Conservation (phyloP, 2,888 invertebrate genomes). For the Adineta ricciae region DNA sequence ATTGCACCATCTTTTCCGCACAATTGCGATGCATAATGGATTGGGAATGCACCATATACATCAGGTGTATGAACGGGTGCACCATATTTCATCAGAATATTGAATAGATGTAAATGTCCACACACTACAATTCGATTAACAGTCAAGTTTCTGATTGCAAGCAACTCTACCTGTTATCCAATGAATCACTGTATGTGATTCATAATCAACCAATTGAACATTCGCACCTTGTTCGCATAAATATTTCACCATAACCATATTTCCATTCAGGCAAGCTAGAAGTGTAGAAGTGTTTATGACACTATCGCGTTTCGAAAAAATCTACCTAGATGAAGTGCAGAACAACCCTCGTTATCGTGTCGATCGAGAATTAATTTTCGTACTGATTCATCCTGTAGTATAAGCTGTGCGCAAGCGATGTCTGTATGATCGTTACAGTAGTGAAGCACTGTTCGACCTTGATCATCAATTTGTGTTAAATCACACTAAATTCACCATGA, state of each 20-base stretch:
- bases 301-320: too few species aligned
- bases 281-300: too few species aligned
- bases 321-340: slow-evolving; percentile 84
- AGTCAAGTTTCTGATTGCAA: slow-evolving; percentile 37
- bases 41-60: slow-evolving; percentile 81
- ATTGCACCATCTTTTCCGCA: slow-evolving; percentile 54
- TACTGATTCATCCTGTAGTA: slow-evolving; percentile 68
- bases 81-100: slow-evolving; percentile 69
- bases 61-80: slow-evolving; percentile 79
- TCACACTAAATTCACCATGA: background rate
- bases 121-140: slow-evolving; percentile 63
- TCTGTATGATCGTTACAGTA: slow-evolving; percentile 68
- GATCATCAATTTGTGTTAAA: slow-evolving; percentile 36
- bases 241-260: slow-evolving; percentile 58
- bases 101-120: slow-evolving; percentile 76
- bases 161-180: slow-evolving; percentile 80
- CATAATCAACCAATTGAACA: slow-evolving; percentile 77
- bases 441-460: slow-evolving; percentile 66
- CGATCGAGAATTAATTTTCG: slow-evolving; percentile 57
- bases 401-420: slow-evolving; percentile 61
- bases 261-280: slow-evolving; percentile 40
- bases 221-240: slow-evolving; percentile 77
- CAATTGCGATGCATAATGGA: slow-evolving; percentile 95
- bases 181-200: slow-evolving; percentile 86
- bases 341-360: slow-evolving; percentile 82